Base-by-base conservation (phyloP, 2,113 vertebrate genomes). In the Chrysochloris asiatica region DNA sequence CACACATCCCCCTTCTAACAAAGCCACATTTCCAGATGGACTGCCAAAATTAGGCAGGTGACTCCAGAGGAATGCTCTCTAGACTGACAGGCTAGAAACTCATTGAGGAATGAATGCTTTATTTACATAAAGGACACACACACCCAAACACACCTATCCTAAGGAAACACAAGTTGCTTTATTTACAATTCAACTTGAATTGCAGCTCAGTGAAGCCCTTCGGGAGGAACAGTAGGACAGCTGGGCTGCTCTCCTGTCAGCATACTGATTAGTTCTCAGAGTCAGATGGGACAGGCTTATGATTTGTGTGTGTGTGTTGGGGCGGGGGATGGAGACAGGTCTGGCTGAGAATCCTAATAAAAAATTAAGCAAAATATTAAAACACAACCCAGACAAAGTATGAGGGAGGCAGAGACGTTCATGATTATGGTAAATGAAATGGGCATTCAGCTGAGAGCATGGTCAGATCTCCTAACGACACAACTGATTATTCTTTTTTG, bases 1-100 rank as follows among this genome's bases (percentile, higher is more conserved):
- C 97, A 97, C 93, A 95, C 90, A 94, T 95, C 96, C 95, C 94
- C 93, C 92, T 96, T 80, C 96, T 88, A 96, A 95, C 89, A 97
- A 96, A 98, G 96, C 93, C 86, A 61, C 83, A 95, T 94, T 97
- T 96, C 97, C 97, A 97, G 97, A 97, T 97, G 97, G 96, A 97
- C 95, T 94, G 95, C 92, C 93, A 96, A 95, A 97, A 96, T 97
- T 90, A 97, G 96, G 78, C 94, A 86, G 95, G 77, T 75, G 89
- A 92, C 77, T 86, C 90, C 91, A 84, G 81, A 94, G 86, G 95
- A 92, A 82, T 38, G 67, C 86, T 38, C 93, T 90, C 73, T 47
- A 90, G 88, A 95, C 0, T 92, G 94, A 84, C 90, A 79, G 38
- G 88, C 90, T 83, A 94, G 83, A 93, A 92, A 96, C 63, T 75